Percentiles rank a stretch among this genome's conserved stretches.
phyloP scores from a whole-genome alignment of 2,888 invertebrate genomes.

The Pherbina coryleti region DNA sequence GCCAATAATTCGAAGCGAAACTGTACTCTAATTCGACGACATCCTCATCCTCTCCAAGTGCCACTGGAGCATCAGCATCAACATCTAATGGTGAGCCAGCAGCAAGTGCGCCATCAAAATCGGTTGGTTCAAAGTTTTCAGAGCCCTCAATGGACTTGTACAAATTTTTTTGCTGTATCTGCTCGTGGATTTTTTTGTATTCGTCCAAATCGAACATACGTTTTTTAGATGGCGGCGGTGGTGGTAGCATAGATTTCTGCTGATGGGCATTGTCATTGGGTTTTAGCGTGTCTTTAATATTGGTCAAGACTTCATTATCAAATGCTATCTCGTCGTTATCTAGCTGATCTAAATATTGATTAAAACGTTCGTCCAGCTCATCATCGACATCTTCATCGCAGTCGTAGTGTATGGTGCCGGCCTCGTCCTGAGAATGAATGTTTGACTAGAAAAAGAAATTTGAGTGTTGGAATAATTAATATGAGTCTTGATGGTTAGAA shows the following conservation, averaged over 20 bases:
- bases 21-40: slow-evolving; percentile 50
- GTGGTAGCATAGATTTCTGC: slow-evolving; percentile 12
- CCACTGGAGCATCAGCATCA: slow-evolving; percentile 33
- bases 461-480: neutral
- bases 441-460: neutral
- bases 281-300: neutral
- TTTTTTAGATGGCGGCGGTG: slow-evolving; percentile 44
- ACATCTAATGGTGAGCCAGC: slow-evolving; percentile 41
- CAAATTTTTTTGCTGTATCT: slow-evolving; percentile 66
- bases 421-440: neutral
- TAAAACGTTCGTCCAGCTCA: slow-evolving; percentile 56
- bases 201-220: slow-evolving; percentile 53
- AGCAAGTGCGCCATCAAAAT: slow-evolving; percentile 46
- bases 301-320: slow-evolving; percentile 7
- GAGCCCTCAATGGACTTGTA: slow-evolving; percentile 47
- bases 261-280: neutral
- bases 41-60: slow-evolving; percentile 49
- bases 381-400: slow-evolving; percentile 14
- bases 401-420: neutral
- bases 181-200: slow-evolving; percentile 53
- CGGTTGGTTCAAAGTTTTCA: slow-evolving; percentile 37
- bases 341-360: slow-evolving; percentile 29
- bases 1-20: slow-evolving; percentile 55
- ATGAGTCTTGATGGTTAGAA: neutral
- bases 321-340: neutral